Conservation (phyloP, 2,113 vertebrate genomes). For the Bucco capensis region DNA sequence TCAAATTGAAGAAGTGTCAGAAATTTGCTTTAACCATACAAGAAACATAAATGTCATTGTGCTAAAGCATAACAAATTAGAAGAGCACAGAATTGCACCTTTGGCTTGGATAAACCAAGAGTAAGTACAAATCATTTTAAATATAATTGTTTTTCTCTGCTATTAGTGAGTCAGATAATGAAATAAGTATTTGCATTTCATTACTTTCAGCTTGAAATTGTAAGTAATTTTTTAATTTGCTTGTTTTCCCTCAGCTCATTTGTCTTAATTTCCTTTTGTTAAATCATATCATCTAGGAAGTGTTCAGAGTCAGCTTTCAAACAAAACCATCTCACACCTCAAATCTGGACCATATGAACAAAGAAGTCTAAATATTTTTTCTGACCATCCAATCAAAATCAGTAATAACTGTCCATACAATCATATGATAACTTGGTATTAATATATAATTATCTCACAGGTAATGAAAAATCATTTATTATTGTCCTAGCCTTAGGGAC, state of each 20-base stretch:
- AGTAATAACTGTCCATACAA: neutral
- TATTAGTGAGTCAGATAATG: neutral
- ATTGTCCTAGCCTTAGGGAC: neutral
- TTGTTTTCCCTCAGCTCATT: neutral
- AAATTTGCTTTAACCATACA: conserved; percentile 87
- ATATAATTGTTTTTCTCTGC: neutral
- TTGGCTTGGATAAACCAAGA: conserved; percentile 93
- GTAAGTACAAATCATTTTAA: conserved; percentile 66
- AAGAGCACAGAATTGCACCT: conserved; percentile 89
- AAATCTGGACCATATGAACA: neutral
- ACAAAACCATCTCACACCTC: neutral
- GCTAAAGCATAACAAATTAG: conserved; percentile 88
- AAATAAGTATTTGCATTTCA: neutral
- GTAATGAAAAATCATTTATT: neutral
- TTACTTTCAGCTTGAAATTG: neutral
- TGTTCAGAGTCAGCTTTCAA: neutral
- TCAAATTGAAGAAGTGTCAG: conserved; percentile 93
- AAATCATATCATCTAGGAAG: neutral
- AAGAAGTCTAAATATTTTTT: neutral
- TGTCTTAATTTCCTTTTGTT: neutral
- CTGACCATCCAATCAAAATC: neutral
- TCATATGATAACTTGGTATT: neutral
- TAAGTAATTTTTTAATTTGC: neutral
- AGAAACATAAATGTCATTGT: conserved; percentile 85
- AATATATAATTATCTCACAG: neutral